phyloP scores from a whole-genome alignment of 2,888 invertebrate genomes.

The Graphium colonna region DNA sequence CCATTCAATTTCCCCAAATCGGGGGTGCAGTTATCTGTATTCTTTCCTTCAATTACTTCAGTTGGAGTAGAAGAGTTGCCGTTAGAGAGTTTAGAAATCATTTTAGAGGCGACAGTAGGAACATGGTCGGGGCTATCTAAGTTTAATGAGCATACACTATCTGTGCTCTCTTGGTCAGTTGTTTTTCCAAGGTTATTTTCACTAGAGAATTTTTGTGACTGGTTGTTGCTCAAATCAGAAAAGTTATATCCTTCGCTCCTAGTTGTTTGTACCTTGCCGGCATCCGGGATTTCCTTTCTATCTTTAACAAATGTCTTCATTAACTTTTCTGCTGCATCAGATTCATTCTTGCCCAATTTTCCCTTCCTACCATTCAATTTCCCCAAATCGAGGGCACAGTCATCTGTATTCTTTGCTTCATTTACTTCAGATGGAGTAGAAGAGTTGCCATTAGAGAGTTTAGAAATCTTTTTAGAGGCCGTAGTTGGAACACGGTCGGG shows the following conservation, averaged over 20 bases:
- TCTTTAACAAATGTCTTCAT: no score
- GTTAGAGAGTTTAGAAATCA: constrained; percentile 71
- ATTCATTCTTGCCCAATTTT: constrained; percentile 58
- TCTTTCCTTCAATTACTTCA: constrained; percentile 42
- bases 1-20: constrained; percentile 55
- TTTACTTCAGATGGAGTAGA: constrained; percentile 63
- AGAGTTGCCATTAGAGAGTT: constrained; percentile 71
- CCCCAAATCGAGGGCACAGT: constrained; percentile 62
- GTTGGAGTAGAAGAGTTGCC: constrained; percentile 71
- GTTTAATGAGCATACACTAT: constrained; percentile 55
- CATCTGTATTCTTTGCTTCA: constrained; percentile 40
- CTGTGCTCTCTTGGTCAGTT: constrained; percentile 69
- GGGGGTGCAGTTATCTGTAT: constrained; percentile 55
- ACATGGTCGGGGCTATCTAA: constrained; percentile 62
- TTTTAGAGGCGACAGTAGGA: constrained; percentile 59
- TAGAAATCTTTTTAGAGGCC: constrained; percentile 64
- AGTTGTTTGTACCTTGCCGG: constrained; percentile 44
- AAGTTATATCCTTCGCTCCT: constrained; percentile 57
- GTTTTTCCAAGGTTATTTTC: constrained; percentile 50
- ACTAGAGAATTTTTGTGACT: constrained; percentile 45
- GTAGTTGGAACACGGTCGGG: constrained; percentile 58
- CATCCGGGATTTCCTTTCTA: constrained; percentile 45
- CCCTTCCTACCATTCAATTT: constrained; percentile 51
- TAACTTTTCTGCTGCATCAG: no score
- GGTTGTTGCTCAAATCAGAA: constrained; percentile 48